Evolutionary conservation across 2,888 invertebrate species (phyloP).

Genomic region (Eumacrocentrus americanus): DNA sequence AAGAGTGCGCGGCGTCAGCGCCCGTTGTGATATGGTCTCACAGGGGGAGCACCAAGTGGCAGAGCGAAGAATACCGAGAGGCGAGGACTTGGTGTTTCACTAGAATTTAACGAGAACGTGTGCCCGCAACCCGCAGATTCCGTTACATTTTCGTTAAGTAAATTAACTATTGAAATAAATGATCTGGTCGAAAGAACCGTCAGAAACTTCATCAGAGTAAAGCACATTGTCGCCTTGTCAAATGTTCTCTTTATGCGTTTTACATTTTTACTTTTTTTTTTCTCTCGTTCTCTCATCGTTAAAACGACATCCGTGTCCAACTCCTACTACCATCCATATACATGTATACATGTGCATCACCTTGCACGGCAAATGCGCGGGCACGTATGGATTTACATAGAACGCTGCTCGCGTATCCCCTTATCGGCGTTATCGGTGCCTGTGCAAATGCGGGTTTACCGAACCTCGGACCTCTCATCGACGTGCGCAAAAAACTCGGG

Average conservation of each 20-base stretch:
- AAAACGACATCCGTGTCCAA: neutral
- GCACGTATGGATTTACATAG: slow-evolving; percentile 32
- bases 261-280: neutral
- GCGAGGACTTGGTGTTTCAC: too few species aligned
- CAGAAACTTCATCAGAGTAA: too few species aligned
- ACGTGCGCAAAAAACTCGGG: slow-evolving; percentile 30
- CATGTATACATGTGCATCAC: neutral
- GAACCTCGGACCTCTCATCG: slow-evolving; percentile 31
- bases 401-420: slow-evolving; percentile 28
- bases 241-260: neutral
- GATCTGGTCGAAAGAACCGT: too few species aligned
- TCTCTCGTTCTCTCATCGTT: neutral
- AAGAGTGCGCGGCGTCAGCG: slow-evolving; percentile 26
- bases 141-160: neutral
- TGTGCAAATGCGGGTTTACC: slow-evolving; percentile 31
- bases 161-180: neutral
- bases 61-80: slow-evolving; percentile 26
- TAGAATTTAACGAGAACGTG: too few species aligned
- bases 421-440: slow-evolving; percentile 33
- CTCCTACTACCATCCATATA: neutral
- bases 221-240: neutral
- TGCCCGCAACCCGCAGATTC: neutral
- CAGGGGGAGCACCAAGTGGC: slow-evolving; percentile 27
- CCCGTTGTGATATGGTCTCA: slow-evolving; percentile 28
- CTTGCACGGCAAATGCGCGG: slow-evolving; percentile 25